Conservation (phyloP, 2,113 vertebrate genomes). For the Cryptotis parvus region DNA sequence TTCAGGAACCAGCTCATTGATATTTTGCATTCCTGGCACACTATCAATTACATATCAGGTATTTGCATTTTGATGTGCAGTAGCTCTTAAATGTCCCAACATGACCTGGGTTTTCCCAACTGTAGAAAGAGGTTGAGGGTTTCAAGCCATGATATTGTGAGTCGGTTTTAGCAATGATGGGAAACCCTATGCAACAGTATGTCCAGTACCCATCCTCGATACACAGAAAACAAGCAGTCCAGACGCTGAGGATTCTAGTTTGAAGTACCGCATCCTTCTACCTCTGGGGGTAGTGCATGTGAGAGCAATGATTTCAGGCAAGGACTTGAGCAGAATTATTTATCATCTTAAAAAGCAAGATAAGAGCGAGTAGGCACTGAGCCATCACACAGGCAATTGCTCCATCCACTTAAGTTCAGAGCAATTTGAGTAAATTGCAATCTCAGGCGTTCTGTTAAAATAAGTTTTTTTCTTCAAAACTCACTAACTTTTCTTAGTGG, state of each 20-base stretch:
- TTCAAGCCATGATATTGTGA: constrained; percentile 8
- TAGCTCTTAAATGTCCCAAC: background rate
- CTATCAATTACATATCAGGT: background rate
- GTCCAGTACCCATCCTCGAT: background rate
- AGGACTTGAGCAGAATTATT: background rate
- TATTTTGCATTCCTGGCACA: background rate
- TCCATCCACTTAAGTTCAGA: background rate
- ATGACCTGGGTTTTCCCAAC: background rate
- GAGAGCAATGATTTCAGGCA: background rate
- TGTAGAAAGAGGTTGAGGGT: background rate
- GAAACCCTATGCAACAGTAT: background rate
- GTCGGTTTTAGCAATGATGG: constrained; percentile 37
- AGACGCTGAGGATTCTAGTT: background rate
- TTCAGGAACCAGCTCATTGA: background rate
- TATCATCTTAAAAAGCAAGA: constrained; percentile 15
- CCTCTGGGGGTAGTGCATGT: background rate
- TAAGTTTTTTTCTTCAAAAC: constrained; percentile 48
- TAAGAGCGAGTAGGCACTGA: background rate
- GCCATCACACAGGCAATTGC: background rate
- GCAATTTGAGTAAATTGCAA: constrained; percentile 32
- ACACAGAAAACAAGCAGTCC: background rate
- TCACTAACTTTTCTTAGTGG: background rate
- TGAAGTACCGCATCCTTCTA: background rate
- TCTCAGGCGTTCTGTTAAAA: constrained; percentile 45
- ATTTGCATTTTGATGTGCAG: background rate